Base-by-base conservation (phyloP, 37 sponge, comb jelly and placozoan species). In the Diacarnus erythraeanus region DNA sequence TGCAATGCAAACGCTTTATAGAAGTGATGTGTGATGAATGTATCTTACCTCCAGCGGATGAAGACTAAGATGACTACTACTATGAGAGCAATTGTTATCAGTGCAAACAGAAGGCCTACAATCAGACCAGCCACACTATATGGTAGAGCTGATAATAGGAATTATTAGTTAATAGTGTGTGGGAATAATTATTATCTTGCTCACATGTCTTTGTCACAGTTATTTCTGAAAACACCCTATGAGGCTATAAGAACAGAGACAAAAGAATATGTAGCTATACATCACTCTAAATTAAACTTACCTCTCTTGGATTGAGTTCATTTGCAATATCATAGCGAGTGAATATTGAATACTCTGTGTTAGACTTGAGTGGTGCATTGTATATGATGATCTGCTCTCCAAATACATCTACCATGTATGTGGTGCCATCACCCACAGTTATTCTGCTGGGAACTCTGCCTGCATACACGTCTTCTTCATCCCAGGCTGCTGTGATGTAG, bases 401-500 rank as follows among this genome's bases (percentile, higher is more conserved):
- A 20, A 23, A 43, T 36, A 31, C 35, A 2, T 26, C 20, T 26
- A 40, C 30, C 1, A 36, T 10, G 41, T 57, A 57, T 17, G 2
- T 43, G 2, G 26, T 41, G 2, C 77, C 72, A 82, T 81, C 78
- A 38, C 88, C 82, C 10, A 88, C 56, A 23, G 47, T 70, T 34
- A 72, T 72, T 10, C 23, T 43, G n/a, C 5, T 25, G 20, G 80
- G 87, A 5, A 86, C 80, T 27, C 5, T 22, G 4, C 18, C 59
- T 22, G 36, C 34, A n/a, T 34, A 36, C 9, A 39, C 42, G 42
- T 38, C 30, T 5, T 42, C 38, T 66, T 67, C 69, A 33, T 66
- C 39, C 81, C 81, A 80, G 2, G 75, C 87, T 25, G 81, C 87
- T 57, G 87, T n/a, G n/a, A n/a, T n/a, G n/a, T n/a, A n/a, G n/a